Base-by-base conservation (phyloP, 2,888 invertebrate genomes). In the Pseudococcus viburni region DNA sequence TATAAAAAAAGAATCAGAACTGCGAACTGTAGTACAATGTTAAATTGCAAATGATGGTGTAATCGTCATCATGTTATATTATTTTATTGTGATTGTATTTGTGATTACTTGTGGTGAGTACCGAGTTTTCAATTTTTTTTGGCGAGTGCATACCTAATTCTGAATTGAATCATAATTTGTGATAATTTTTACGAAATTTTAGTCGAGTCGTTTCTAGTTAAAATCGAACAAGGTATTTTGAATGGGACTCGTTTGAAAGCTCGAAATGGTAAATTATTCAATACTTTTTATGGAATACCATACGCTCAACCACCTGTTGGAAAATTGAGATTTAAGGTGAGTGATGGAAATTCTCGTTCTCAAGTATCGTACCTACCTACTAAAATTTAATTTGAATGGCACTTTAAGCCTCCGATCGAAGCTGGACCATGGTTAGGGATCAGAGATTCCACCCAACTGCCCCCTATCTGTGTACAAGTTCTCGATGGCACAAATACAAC, bases 301-400 rank as follows among this genome's bases (percentile, higher is more conserved):
- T 92, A 91, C 84, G 92, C 92, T 7, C 90, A 91, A 84, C 91
- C 92, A 7, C 92, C 92, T 1, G 77, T 92, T 15, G 91, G 91
- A 0, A 88, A 91, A 9, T 90, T 92, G 0, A 90, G 92, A 89
- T 92, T 73, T 17, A 73, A 73, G 17, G 73, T 73, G 92, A 77
- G 91, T 91, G 3, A 9, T 64, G 64, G 3, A 9, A 22, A 22
- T 2, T 8, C 3, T 15, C 9, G 92, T 91, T 89, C 87, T 55
- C 0, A 17, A 3, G 0, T 8, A 17, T 55, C n/a, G n/a, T n/a
- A 15, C n/a, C 17, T 55, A 42, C 17, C 15, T 86, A 73, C 33
- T 46, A 59, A 17, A 64, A 39, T 9, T 19, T 22, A 33, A 17
- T 55, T 19, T 55, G 0, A 39, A 73, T 33, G 11, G 8, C 6